These are phyloP conservation scores for Nicator chloris DNA, from an alignment of 2,113 vertebrate genomes.

Conservation along the genomic window DNA sequence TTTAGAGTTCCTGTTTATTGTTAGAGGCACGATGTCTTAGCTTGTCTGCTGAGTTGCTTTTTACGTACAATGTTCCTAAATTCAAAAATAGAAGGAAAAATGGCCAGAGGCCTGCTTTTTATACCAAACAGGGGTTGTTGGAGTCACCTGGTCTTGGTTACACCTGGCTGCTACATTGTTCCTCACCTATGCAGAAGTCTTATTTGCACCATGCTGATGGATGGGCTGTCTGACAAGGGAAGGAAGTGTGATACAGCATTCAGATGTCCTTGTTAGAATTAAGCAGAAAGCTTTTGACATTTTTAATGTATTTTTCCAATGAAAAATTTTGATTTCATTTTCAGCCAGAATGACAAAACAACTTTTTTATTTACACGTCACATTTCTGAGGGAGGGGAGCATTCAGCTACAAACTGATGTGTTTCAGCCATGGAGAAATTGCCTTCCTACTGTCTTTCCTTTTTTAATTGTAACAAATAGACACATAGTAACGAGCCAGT, in stretches of 20 bases:
- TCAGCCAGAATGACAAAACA: not conserved
- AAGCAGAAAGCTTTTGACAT: not conserved
- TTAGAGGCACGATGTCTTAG: not conserved
- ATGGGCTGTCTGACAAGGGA: not conserved
- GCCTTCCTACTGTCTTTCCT: not conserved
- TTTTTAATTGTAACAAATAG: slow-evolving; percentile 26
- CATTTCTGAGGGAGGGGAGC: not conserved
- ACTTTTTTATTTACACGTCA: not conserved
- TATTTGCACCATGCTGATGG: not conserved
- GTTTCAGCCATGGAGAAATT: not conserved
- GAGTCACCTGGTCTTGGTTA: not conserved
- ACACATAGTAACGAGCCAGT: too few relatives aligned
- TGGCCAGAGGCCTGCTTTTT: not conserved
- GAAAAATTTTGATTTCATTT: not conserved
- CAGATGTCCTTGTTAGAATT: not conserved
- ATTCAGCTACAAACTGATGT: not conserved
- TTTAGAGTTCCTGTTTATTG: slow-evolving; percentile 22
- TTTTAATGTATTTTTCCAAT: not conserved
- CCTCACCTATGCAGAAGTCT: not conserved
- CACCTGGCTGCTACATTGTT: not conserved
- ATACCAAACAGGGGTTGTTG: not conserved
- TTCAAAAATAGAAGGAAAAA: not conserved
- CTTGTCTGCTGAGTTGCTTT: not conserved
- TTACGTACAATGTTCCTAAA: not conserved
- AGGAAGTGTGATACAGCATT: not conserved